Evolutionary conservation across 1,140 invertebrate species (phyloP), one percentile per base, ranked within the genome.

Genomic region (Parapsyche elsis): DNA sequence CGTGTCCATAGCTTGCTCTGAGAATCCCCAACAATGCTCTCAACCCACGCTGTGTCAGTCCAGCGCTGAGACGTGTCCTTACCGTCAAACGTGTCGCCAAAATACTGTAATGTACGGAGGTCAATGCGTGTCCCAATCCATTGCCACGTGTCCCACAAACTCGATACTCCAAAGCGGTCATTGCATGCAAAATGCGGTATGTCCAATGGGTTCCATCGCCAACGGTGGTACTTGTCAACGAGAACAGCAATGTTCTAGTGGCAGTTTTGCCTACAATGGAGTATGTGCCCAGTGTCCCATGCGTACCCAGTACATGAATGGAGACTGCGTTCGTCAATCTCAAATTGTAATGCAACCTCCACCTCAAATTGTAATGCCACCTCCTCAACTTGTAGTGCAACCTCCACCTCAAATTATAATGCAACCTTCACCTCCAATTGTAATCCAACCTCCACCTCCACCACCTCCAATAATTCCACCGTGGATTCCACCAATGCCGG

Each of bases 31-130:
- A 67, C n/a, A 38, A 1, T 71, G 70, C 19, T 4, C 2, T 1
- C 10, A 12, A 12, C 49, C 49, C 10, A 53, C 12, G 49, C 10
- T 1, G 12, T 76, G 73, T 23, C 0, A 12, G 9, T 30, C 59
- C 21, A 61, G n/a, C 59, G 19, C 21, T 21, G 12, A 53, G 12
- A 12, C 57, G 19, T 61, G 21, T 61, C 57, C 57, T 61, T 61
- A 61, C 21, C 5, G 24, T 4, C 16, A 74, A 21, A 38, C 23
- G 19, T 74, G 71, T 38, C 71, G 38, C 0, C 44, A 46, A 16
- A 74, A 49, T 23, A n/a, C n/a, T n/a, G 46, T 74, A 0, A n/a
- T 76, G 44, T 76, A 24, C 44, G 26, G 44, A 0, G 73, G 46
- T 9, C 2, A 24, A n/a, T 76, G 73, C 38, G 71, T 73, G 16